phyloP scores from a whole-genome alignment of 2,797 vertebrate species.

The Astyanax mexicanus region DNA sequence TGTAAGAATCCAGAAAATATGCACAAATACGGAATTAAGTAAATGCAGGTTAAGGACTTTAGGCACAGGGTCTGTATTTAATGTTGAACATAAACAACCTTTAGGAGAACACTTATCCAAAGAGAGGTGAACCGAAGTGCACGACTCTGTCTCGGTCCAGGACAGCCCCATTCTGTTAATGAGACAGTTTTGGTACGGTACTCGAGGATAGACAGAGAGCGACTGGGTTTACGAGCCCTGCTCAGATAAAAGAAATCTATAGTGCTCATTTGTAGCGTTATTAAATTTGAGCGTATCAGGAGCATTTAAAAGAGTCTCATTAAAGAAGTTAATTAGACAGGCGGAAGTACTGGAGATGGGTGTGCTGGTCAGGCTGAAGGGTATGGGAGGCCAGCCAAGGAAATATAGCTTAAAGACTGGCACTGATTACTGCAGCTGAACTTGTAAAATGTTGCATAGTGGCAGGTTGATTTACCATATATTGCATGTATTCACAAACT shows the following conservation, averaged over 20 bases:
- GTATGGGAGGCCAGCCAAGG: constrained; percentile 7
- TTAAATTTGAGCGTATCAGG: constrained; percentile 53
- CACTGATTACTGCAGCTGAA: background rate
- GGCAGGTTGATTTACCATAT: too few relatives aligned
- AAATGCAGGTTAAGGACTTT: too few relatives aligned
- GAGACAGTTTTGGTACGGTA: constrained; percentile 60
- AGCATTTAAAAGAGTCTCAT: constrained; percentile 54
- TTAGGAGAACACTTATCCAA: background rate
- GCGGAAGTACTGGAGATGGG: background rate
- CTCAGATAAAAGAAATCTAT: constrained; percentile 59
- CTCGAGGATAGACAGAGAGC: constrained; percentile 47
- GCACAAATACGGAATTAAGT: too few relatives aligned
- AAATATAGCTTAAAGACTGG: background rate
- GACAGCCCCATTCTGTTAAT: constrained; percentile 60
- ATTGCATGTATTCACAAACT: too few relatives aligned
- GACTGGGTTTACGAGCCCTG: constrained; percentile 33
- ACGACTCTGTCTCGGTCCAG: constrained; percentile 30
- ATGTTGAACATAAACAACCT: too few relatives aligned
- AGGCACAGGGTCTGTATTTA: too few relatives aligned
- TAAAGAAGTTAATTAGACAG: constrained; percentile 40
- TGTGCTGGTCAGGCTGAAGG: background rate
- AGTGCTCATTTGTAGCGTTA: constrained; percentile 56
- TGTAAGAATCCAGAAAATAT: too few relatives aligned
- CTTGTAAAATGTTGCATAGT: background rate
- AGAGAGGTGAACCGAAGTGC: constrained; percentile 28